Percentiles rank a stretch among this genome's conserved stretches.
These are phyloP conservation scores for Taphrorychus bicolor DNA, from an alignment of 2,888 invertebrate species.

Conservation along the genomic window DNA sequence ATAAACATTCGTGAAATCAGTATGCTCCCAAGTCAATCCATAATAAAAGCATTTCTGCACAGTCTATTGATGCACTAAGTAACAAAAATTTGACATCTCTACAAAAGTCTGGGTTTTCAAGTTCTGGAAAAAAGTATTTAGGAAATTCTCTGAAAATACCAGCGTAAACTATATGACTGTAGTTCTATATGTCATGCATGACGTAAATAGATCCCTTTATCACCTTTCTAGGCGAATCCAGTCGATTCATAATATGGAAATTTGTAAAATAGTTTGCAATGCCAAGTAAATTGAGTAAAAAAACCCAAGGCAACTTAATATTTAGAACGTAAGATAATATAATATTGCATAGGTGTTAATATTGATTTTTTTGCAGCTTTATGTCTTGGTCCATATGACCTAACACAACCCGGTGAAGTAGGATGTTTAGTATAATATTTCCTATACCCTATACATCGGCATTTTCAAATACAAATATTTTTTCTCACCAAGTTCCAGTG, in stretches of 20 bases:
- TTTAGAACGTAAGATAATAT: neutral
- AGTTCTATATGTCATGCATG: conserved; percentile 35
- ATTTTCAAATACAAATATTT: neutral
- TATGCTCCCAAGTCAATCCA: neutral
- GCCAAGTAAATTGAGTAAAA: neutral
- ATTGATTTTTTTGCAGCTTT: neutral
- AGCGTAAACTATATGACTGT: conserved; percentile 36
- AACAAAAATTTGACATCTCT: conserved; percentile 39
- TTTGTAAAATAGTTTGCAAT: conserved; percentile 9
- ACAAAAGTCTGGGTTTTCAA: conserved; percentile 32
- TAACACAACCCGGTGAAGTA: no score
- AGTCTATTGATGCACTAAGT: conserved; percentile 11
- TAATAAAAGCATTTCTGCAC: conserved; percentile 20
- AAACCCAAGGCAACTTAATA: neutral
- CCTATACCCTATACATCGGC: neutral
- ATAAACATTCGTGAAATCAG: neutral
- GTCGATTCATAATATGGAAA: conserved; percentile 7
- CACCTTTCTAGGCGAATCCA: conserved; percentile 21
- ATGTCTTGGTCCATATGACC: neutral
- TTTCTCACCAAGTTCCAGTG: neutral
- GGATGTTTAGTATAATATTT: neutral
- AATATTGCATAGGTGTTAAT: neutral
- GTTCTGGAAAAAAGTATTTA: conserved; percentile 27
- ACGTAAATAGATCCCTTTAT: conserved; percentile 15
- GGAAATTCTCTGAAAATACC: conserved; percentile 37